phyloP scores from a whole-genome alignment of 2,888 invertebrate genomes.

The Cephus nigrinus region DNA sequence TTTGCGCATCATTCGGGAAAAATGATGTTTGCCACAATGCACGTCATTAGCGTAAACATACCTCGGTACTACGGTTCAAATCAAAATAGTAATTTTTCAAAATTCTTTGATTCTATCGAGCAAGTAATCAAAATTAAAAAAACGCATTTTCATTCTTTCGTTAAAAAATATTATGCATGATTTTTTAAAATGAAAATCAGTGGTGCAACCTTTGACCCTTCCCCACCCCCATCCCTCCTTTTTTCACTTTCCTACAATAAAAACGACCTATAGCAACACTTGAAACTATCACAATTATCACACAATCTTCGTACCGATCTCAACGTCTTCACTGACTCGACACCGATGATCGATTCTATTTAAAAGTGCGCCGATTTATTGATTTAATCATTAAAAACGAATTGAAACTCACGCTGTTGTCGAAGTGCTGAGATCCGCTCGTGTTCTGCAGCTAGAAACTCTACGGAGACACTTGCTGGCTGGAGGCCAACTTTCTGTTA shows the following conservation, averaged over 20 bases:
- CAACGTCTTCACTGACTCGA: neutral
- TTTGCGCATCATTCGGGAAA: neutral
- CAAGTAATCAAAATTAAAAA: neutral
- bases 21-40: neutral
- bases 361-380: neutral
- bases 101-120: neutral
- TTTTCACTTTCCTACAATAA: neutral
- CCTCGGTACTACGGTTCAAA: neutral
- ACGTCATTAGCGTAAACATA: neutral
- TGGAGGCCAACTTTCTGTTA: conserved; percentile 10
- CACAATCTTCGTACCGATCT: neutral
- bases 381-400: neutral
- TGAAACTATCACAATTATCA: neutral
- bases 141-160: neutral
- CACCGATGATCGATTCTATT: no score
- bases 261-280: neutral
- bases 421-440: conserved; percentile 24
- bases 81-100: neutral
- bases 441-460: conserved; percentile 20
- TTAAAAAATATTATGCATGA: neutral
- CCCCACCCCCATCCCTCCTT: neutral
- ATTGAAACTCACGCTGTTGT: conserved; percentile 19
- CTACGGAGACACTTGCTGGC: conserved; percentile 25
- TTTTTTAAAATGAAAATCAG: neutral
- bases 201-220: neutral